phyloP scores from a whole-genome alignment of 1,140 invertebrate species.

The Lepidurus couesii region DNA sequence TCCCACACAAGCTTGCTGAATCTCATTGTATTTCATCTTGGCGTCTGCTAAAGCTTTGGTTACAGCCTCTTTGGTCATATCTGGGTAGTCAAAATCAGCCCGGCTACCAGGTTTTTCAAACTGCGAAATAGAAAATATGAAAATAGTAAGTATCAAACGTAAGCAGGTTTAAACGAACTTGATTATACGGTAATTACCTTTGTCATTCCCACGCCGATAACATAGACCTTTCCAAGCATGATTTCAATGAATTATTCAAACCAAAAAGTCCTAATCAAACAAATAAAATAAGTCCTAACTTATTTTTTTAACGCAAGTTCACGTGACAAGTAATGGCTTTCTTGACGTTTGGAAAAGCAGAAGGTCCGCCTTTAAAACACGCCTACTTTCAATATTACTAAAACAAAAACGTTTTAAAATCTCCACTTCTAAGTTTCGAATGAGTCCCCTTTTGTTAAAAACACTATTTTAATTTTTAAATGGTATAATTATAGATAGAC shows the following conservation, averaged over 20 bases:
- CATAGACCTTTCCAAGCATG: slow-evolving; percentile 62
- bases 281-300: not conserved
- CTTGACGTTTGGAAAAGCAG: not conserved
- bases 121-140: slow-evolving; percentile 43
- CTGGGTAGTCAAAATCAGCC: slow-evolving; percentile 82
- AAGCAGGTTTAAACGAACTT: not conserved
- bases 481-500: not conserved
- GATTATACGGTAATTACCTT: slow-evolving; percentile 53
- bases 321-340: slow-evolving; percentile 14
- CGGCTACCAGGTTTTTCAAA: slow-evolving; percentile 82
- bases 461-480: too few relatives aligned
- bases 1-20: slow-evolving; percentile 85
- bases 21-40: slow-evolving; percentile 64
- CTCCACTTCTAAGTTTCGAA: too few relatives aligned
- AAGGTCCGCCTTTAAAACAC: not conserved
- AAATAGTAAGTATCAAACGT: not conserved
- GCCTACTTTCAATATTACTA: not conserved
- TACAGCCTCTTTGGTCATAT: slow-evolving; percentile 90
- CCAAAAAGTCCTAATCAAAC: not conserved
- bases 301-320: slow-evolving; percentile 3
- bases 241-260: slow-evolving; percentile 25
- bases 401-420: not conserved
- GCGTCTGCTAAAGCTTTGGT: slow-evolving; percentile 83
- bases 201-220: slow-evolving; percentile 96
- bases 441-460: too few relatives aligned